Evolutionary conservation across 2,113 vertebrate genomes (phyloP).

Genomic region (Cairina moschata): DNA sequence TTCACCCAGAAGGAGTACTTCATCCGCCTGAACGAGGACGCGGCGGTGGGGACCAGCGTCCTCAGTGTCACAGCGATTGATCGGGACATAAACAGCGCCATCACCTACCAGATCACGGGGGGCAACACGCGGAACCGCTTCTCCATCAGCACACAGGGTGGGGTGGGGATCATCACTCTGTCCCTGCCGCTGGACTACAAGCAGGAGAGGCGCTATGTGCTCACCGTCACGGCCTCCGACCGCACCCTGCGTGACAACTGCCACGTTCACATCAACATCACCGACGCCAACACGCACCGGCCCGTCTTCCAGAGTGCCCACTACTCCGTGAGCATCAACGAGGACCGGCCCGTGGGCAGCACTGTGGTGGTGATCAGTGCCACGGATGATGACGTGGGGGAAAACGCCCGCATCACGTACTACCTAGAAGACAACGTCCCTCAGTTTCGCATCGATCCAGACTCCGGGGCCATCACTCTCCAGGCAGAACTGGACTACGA

Average conservation of each 20-base stretch:
- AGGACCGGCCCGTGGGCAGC: constrained; percentile 92
- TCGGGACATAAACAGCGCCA: constrained; percentile 94
- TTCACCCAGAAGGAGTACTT: constrained; percentile 95
- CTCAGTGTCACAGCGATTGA: constrained; percentile 92
- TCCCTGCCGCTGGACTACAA: constrained; percentile 97
- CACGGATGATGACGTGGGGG: constrained; percentile 95
- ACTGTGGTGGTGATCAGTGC: constrained; percentile 96
- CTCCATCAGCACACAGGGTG: constrained; percentile 93
- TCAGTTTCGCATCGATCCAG: constrained; percentile 93
- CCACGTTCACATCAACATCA: constrained; percentile 96
- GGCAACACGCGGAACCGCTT: constrained; percentile 98
- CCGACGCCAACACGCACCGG: constrained; percentile 95
- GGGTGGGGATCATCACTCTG: constrained; percentile 89
- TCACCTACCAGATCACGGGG: constrained; percentile 96
- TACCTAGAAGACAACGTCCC: constrained; percentile 95
- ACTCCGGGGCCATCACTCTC: constrained; percentile 91
- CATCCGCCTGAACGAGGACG: constrained; percentile 94
- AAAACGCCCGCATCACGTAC: constrained; percentile 95
- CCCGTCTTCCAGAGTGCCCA: constrained; percentile 97
- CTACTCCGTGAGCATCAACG: constrained; percentile 93
- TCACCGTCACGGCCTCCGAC: constrained; percentile 94
- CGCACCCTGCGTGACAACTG: constrained; percentile 95
- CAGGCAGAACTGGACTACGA: constrained; percentile 96
- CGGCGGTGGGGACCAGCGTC: constrained; percentile 91
- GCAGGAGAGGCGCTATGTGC: constrained; percentile 94